Evolutionary conservation across 2,888 invertebrate species (phyloP), one percentile per base, ranked within the genome.

Genomic region (Dendrolimus houi): DNA sequence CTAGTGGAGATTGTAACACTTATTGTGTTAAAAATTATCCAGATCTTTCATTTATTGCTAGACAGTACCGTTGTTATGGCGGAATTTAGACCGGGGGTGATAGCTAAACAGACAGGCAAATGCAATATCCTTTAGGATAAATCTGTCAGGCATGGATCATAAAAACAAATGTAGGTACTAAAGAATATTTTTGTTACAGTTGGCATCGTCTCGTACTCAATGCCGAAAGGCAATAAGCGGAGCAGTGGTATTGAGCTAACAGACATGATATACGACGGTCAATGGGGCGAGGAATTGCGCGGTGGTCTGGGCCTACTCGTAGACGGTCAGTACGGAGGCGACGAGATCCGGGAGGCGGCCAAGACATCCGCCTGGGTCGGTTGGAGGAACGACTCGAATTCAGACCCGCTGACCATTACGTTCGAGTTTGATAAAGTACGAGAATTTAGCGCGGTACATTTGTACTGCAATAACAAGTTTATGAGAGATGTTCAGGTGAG

Each of bases 371-470:
- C 96, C 56, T 98, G 97, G 98, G 94, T 98, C 42, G 98, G 97
- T 1, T 98, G 98, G 98, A 92, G 94, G 72, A 96, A 96, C 80
- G 96, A 96, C 75, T 93, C 94, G 2, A 67, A 75, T 8, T 87
- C 94, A 6, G 86, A 89, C 42, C 93, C 94, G 0, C 92, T 95
- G 0, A 93, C 94, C 68, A 91, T 96, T 66, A 92, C 91, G 59
- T 95, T 95, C 87, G 96, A 97, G 81, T 98, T 98, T 85, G 97
- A 97, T 77, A 92, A 93, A 74, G 95, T 97, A 59, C 92, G 97
- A 14, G 97, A 97, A 83, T 98, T 98, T 87, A 94, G 94, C 54
- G 93, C 94, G 1, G 94, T 97, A 41, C 94, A 95, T 74, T 92
- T 98, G 58, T 95, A 93, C 86, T 94, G 94, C 82, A 97, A 96